A percentile compares a stretch with the other conserved stretches of the same genome.
phyloP scores from a whole-genome alignment of 2,888 invertebrate species.

The Coecobrya sp. region DNA sequence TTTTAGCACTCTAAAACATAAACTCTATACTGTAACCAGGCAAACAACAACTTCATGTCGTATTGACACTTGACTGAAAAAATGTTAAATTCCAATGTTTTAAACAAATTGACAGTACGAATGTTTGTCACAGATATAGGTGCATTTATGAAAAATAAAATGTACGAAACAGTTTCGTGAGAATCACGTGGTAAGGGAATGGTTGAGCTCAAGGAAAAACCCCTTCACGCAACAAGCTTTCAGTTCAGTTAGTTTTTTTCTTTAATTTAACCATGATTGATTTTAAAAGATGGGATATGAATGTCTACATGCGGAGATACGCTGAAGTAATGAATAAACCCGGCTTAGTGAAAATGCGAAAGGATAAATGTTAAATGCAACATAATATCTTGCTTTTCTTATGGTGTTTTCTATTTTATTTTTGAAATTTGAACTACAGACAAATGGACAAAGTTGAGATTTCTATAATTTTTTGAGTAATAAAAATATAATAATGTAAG shows the following conservation, averaged over 20 bases:
- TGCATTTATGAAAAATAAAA: too few relatives aligned
- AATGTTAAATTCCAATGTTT: too few relatives aligned
- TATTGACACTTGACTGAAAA: too few relatives aligned
- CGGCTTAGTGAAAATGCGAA: not conserved
- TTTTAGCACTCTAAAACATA: too few relatives aligned
- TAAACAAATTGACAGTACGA: too few relatives aligned
- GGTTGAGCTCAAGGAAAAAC: not conserved
- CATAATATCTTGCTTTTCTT: not conserved
- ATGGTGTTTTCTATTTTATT: not conserved
- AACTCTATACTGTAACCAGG: too few relatives aligned
- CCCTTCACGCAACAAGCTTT: conserved; percentile 7
- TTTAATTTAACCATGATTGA: conserved; percentile 59
- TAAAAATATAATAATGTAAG: too few relatives aligned
- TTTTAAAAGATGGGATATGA: conserved; percentile 4
- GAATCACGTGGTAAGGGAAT: too few relatives aligned
- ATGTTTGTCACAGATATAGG: too few relatives aligned
- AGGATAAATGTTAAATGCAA: not conserved
- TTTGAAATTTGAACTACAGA: not conserved
- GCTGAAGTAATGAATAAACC: not conserved
- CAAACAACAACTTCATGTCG: too few relatives aligned
- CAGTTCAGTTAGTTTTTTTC: not conserved
- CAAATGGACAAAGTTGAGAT: not conserved
- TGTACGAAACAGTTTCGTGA: too few relatives aligned
- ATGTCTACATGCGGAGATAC: not conserved
- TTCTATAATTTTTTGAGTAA: not conserved